Evolutionary conservation across 2,888 invertebrate species (phyloP), one percentile per base, ranked within the genome.

Genomic region (Pandemis cinnamomeana): DNA sequence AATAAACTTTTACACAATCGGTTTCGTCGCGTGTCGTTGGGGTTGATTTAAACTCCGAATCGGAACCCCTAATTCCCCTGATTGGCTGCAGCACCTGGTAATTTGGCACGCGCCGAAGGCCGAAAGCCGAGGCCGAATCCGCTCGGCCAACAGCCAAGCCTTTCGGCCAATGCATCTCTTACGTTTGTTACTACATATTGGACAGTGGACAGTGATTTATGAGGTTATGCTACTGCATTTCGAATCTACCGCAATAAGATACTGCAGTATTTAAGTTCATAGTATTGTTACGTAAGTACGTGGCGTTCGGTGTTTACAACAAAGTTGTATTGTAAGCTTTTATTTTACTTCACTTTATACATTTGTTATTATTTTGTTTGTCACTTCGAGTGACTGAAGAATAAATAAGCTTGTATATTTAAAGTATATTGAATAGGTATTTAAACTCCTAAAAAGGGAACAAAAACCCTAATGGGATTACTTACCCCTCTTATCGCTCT

Each of bases 31-130:
- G 58, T 58, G 27, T 5, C 27, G 8, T 58, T 58, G 7, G 15
- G 58, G 27, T 27, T 48, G 11, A 44, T 7, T 53, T 53, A 53
- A 53, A 53, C 15, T 10, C 15, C n/a, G 15, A 20, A 51, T 44
- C 15, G 8, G 27, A 20, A 44, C 42, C 42, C 20, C 42, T 66
- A 48, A 67, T 60, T 61, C 71, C 41, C 48, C 67, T 58, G 64
- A 76, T 79, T 81, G 78, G 78, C 72, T 72, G 61, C 61, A 44
- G 62, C 68, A 73, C 78, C 77, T 79, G 78, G 78, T 78, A 74
- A 76, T 79, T 81, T 81, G 79, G 79, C 77, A 66, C 48, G 41
- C 61, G 66, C 44, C 20, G 72, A 68, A 68, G 60, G 68, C 72
- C 71, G 68, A 62, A 48, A 13, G 67, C 71, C 62, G 69, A 60